A percentile compares a stretch with the other conserved stretches of the same genome.
Evolutionary conservation across 2,113 vertebrate species (phyloP).

Genomic region (Symphodus melops): DNA sequence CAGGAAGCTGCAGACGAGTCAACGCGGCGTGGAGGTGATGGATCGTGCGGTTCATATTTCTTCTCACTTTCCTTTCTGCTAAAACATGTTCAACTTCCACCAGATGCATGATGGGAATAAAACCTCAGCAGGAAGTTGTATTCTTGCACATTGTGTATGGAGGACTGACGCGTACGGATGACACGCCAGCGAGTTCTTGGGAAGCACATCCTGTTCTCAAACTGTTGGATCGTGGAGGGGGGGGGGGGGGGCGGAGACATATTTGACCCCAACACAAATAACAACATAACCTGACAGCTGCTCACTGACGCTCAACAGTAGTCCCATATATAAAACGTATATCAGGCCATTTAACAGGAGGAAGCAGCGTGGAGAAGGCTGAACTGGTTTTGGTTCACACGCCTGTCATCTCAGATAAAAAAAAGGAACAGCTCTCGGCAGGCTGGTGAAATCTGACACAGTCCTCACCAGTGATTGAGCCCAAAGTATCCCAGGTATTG

Average conservation of each 20-base stretch:
- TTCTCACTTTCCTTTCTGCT: too few relatives aligned
- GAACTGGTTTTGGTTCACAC: neutral
- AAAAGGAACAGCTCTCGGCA: neutral
- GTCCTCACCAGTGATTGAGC: neutral
- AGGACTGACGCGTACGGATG: neutral
- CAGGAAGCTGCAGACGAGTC: too few relatives aligned
- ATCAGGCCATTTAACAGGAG: neutral
- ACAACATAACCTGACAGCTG: constrained; percentile 45
- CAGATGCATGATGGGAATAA: too few relatives aligned
- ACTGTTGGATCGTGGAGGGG: neutral
- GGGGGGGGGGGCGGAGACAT: too few relatives aligned
- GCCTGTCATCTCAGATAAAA: neutral
- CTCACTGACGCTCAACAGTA: constrained; percentile 5
- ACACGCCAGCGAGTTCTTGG: neutral
- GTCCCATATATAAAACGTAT: constrained; percentile 7
- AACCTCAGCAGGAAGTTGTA: too few relatives aligned
- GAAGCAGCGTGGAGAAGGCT: neutral
- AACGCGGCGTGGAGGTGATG: too few relatives aligned
- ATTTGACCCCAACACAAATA: constrained; percentile 28
- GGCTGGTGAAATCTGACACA: neutral
- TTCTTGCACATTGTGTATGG: too few relatives aligned
- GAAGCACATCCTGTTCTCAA: constrained; percentile 14
- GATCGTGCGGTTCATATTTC: too few relatives aligned
- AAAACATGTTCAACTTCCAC: too few relatives aligned
- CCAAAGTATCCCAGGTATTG: neutral